Evolutionary conservation across 2,797 vertebrate species (phyloP).

Genomic region (Lepilemur ruficaudatus): DNA sequence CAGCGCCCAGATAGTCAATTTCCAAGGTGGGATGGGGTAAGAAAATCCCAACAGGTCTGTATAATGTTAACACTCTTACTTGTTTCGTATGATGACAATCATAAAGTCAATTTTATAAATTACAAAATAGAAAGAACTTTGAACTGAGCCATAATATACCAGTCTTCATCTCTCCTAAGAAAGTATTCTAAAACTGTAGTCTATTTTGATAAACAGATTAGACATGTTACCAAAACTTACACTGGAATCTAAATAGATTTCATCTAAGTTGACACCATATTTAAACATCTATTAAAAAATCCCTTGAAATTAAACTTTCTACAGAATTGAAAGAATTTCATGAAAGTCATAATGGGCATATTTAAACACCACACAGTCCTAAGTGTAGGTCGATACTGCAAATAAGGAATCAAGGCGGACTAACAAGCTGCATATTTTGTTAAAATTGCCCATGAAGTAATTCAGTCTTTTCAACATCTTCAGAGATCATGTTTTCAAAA

Average conservation of each 20-base stretch:
- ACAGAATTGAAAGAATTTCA: constrained; percentile 29
- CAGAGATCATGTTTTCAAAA: not conserved
- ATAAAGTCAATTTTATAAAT: constrained; percentile 6
- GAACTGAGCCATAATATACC: not conserved
- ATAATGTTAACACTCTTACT: not conserved
- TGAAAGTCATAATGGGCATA: not conserved
- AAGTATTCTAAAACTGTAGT: not conserved
- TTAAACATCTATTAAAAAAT: not conserved
- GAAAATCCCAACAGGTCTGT: not conserved
- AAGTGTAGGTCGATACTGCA: not conserved
- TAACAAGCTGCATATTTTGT: not conserved
- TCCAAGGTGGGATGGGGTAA: not conserved
- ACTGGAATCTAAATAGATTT: not conserved
- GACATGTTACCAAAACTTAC: constrained; percentile 21
- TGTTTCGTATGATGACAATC: not conserved
- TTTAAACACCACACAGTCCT: not conserved
- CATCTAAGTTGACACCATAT: not conserved
- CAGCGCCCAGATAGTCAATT: not conserved
- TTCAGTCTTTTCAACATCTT: not conserved
- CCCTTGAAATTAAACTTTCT: not conserved
- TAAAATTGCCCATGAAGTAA: not conserved
- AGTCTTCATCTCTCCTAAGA: not conserved
- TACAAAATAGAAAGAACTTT: not conserved
- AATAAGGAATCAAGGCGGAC: not conserved
- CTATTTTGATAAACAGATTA: not conserved